Conservation (phyloP, 2,113 vertebrate species). For the Cyprinodon tularosa region DNA sequence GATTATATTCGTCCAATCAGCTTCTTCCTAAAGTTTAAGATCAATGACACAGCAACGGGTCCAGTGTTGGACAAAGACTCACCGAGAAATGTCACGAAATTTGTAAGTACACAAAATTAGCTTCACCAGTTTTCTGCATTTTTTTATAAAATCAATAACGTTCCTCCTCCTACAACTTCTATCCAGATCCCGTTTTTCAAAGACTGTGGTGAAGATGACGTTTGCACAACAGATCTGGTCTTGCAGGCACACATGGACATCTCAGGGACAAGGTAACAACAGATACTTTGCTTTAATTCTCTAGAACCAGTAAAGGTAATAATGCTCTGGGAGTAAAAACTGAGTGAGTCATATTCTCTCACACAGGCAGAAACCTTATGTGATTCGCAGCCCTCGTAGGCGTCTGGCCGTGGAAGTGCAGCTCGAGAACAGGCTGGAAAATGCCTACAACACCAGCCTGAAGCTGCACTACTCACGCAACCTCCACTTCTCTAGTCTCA, state of each 20-base stretch:
- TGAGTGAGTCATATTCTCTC: slow-evolving; percentile 12
- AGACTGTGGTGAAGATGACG: slow-evolving; percentile 92
- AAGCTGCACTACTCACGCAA: slow-evolving; percentile 87
- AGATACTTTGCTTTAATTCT: not conserved
- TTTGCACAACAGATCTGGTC: slow-evolving; percentile 88
- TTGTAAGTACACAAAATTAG: slow-evolving; percentile 76
- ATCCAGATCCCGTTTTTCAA: slow-evolving; percentile 93
- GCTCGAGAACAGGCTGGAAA: slow-evolving; percentile 90
- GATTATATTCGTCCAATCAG: slow-evolving; percentile 92
- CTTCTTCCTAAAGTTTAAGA: slow-evolving; percentile 84
- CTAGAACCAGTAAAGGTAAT: not conserved
- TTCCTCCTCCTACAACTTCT: not conserved
- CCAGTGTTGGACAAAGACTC: slow-evolving; percentile 88
- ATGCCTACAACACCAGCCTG: slow-evolving; percentile 92
- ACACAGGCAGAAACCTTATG: slow-evolving; percentile 84
- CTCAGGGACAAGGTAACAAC: slow-evolving; percentile 83
- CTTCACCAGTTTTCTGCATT: not conserved
- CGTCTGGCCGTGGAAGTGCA: slow-evolving; percentile 83
- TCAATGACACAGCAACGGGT: slow-evolving; percentile 82
- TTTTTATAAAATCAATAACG: not conserved
- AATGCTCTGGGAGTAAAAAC: not conserved
- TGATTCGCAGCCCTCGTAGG: slow-evolving; percentile 83
- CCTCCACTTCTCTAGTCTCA: slow-evolving; percentile 91
- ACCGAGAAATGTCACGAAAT: slow-evolving; percentile 81
- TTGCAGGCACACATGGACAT: slow-evolving; percentile 86